Base-by-base conservation (phyloP, 2,888 invertebrate species). In the Hoplodrina blanda region DNA sequence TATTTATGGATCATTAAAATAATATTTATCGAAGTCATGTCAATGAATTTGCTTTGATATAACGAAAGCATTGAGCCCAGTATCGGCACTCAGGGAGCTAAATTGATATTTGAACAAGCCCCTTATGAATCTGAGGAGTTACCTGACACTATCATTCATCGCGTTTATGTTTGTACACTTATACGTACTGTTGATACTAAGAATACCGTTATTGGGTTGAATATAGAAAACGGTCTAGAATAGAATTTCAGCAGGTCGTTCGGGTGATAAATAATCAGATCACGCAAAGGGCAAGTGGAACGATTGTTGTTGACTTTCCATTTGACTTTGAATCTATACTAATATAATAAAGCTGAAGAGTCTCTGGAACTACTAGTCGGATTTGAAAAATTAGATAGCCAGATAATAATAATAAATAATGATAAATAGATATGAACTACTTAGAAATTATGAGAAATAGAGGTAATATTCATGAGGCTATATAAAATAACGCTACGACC, bases 61-160 rank as follows among this genome's bases (percentile, higher is more conserved):
- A 49, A 37, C 17, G 46, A 41, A 54, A 37, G 37, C 3, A 57
- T 57, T 62, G 33, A 50, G 30, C 20, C 25, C 4, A 10, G 8
- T 59, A 30, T 62, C n/a, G 10, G 13, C 59, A 13, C 53, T 37
- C 10, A 30, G 59, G 37, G 56, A 44, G 44, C 46, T 46, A 63
- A 66, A 67, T 72, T 78, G 52, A 67, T 52, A 73, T 72, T 71
- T 53, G n/a, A 59, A 76, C 19, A 63, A 60, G 19, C 4, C 25
- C 25, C 59, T 57, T 7, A 54, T 46, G 2, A 3, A 59, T 76
- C 54, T 41, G 4, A 56, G 19, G 49, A 52, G 30, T 20, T n/a
- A 30, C 49, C 37, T 41, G 30, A 44, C 37, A 59, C 44, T 57
- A 41, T 56, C 19, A 44, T 30, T 53, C 0, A 25, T 20, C 55